A percentile compares a stretch with the other conserved stretches of the same genome.
Evolutionary conservation across 2,113 vertebrate genomes (phyloP).

Genomic region (Nesogale talazaci): DNA sequence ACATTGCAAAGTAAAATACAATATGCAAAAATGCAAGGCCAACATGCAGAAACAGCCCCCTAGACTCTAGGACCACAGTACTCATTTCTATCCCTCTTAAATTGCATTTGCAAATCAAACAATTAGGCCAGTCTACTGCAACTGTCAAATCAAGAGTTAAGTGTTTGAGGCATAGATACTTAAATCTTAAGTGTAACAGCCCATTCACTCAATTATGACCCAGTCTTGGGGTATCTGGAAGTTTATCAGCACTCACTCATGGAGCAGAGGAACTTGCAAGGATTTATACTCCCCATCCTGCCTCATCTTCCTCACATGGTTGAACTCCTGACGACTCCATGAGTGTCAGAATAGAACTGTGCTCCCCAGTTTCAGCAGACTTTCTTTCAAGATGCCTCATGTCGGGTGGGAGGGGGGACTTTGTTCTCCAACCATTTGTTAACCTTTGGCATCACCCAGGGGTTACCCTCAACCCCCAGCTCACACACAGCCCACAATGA

Average conservation of each 20-base stretch:
- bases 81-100: not conserved
- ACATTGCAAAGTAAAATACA: slow-evolving; percentile 17
- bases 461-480: not conserved
- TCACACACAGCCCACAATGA: not conserved
- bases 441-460: not conserved
- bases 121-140: not conserved
- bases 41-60: not conserved
- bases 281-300: not conserved
- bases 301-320: too few species aligned
- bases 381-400: not conserved
- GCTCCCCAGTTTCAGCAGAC: not conserved
- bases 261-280: not conserved
- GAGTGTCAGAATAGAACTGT: not conserved
- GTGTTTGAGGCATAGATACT: slow-evolving; percentile 16
- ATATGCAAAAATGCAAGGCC: not conserved
- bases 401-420: too few species aligned
- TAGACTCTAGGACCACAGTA: not conserved
- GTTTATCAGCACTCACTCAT: not conserved
- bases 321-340: not conserved
- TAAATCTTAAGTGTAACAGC: not conserved
- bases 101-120: slow-evolving; percentile 51
- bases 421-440: not conserved
- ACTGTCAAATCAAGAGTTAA: slow-evolving; percentile 47
- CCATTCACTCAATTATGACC: not conserved
- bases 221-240: not conserved